phyloP scores from a whole-genome alignment of 2,888 invertebrate species.

The Punctoribates punctum region DNA sequence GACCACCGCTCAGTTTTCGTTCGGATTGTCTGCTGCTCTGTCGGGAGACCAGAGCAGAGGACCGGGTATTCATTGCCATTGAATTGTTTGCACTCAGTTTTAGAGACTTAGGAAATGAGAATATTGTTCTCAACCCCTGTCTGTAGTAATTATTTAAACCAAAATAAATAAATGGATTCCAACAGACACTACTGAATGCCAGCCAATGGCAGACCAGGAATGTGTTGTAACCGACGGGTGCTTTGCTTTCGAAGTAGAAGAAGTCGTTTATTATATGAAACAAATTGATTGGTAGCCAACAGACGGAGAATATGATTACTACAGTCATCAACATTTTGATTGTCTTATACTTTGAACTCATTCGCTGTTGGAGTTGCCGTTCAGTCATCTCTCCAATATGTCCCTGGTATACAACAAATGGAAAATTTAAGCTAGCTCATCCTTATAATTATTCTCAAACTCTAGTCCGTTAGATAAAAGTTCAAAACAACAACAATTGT shows the following conservation, averaged over 20 bases:
- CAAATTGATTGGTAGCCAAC: constrained; percentile 39
- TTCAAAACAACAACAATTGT: too few relatives aligned
- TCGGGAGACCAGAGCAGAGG: neutral
- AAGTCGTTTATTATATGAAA: constrained; percentile 28
- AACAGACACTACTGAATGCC: constrained; percentile 1
- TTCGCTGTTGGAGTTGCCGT: neutral
- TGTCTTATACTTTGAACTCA: constrained; percentile 18
- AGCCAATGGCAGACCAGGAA: neutral
- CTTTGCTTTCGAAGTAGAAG: neutral
- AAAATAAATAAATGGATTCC: constrained; percentile 4
- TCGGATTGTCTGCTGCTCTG: neutral
- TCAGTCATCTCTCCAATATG: constrained; percentile 34
- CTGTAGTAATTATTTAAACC: neutral
- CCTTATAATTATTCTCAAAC: too few relatives aligned
- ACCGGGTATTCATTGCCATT: neutral
- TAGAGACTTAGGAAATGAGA: neutral
- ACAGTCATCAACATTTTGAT: constrained; percentile 40
- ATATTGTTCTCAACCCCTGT: neutral
- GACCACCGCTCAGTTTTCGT: neutral
- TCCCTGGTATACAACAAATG: neutral
- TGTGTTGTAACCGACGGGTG: neutral
- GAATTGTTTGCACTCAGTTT: neutral
- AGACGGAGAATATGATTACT: constrained; percentile 25
- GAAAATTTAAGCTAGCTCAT: neutral
- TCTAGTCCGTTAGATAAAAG: too few relatives aligned